Conservation (phyloP, 2,888 invertebrate species). For the Barypeithes pellucidus region DNA sequence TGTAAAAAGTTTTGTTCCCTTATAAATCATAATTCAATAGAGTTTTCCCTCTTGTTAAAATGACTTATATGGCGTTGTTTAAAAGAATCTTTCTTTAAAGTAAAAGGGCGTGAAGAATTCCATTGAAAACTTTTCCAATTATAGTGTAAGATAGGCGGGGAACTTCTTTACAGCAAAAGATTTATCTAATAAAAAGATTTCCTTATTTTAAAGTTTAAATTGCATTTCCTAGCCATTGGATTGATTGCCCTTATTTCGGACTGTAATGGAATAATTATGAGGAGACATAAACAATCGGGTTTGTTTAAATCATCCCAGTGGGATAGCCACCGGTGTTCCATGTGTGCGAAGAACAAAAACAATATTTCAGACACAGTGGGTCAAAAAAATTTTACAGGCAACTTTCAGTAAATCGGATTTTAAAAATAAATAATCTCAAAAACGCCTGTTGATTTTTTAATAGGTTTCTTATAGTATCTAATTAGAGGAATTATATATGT, state of each 20-base stretch:
- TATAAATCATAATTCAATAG: conserved; percentile 30
- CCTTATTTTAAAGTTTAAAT: conserved; percentile 30
- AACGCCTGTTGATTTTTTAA: no score
- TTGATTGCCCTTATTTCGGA: background rate
- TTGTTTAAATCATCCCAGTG: no score
- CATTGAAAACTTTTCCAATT: conserved; percentile 35
- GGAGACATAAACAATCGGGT: no score
- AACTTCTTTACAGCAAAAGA: conserved; percentile 12
- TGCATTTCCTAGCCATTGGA: conserved; percentile 14
- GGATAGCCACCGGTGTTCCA: no score
- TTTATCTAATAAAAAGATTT: conserved; percentile 32
- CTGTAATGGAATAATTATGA: background rate
- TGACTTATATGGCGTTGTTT: conserved; percentile 35
- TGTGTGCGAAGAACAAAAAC: no score
- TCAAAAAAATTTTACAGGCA: no score
- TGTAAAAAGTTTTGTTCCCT: background rate
- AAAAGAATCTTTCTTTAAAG: conserved; percentile 19
- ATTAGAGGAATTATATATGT: no score
- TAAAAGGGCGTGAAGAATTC: conserved; percentile 29
- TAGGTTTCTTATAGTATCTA: no score
- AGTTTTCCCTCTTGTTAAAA: conserved; percentile 18
- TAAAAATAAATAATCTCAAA: no score
- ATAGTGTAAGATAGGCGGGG: conserved; percentile 24
- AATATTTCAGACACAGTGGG: no score
- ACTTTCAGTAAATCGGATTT: no score